Evolutionary conservation across 2,888 invertebrate species (phyloP), one percentile per base, ranked within the genome.

Genomic region (Mylabris sibirica): DNA sequence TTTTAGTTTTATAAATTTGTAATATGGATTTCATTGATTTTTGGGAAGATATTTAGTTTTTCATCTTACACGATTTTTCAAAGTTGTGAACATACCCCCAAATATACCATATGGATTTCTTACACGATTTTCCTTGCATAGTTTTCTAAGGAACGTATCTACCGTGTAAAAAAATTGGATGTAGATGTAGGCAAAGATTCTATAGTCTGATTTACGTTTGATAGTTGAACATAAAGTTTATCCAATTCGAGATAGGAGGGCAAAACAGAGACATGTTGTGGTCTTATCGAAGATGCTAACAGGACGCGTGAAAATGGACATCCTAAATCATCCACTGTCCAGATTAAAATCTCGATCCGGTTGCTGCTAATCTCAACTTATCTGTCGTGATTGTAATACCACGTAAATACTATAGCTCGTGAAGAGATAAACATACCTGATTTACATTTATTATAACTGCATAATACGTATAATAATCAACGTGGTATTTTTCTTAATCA

Each of bases 311-410:
- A 70, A 68, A 70, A 70, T 70, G 63, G 60, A 4, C 59, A 59
- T 68, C 65, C 57, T 70, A 70, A 70, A 70, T 70, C 67, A 70
- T 70, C 67, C 65, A 49, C 38, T 65, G 65, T 70, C 70, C 65
- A 65, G 68, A 70, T 70, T 65, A 44, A 30, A 67, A 70, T 70
- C 70, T 70, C 64, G 67, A 70, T 69, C 69, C 44, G 64, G 38
- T 60, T 64, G 70, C 64, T 64, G 70, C 64, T 67, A 60, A 70
- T 70, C 70, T 67, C 69, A 64, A 60, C 65, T 69, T 69, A 71
- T 71, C 71, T 60, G 65, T 71, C 71, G 71, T 71, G 71, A 71
- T 71, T 65, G 69, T 65, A 65, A 67, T 67, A 68, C 65, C 68
- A 67, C 71, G 66, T 69, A 71, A 69, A 71, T 71, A 67, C 65